A percentile compares a stretch with the other conserved stretches of the same genome.
phyloP scores from a whole-genome alignment of 2,888 invertebrate genomes.

The Thysanoteuthis rhombus region DNA sequence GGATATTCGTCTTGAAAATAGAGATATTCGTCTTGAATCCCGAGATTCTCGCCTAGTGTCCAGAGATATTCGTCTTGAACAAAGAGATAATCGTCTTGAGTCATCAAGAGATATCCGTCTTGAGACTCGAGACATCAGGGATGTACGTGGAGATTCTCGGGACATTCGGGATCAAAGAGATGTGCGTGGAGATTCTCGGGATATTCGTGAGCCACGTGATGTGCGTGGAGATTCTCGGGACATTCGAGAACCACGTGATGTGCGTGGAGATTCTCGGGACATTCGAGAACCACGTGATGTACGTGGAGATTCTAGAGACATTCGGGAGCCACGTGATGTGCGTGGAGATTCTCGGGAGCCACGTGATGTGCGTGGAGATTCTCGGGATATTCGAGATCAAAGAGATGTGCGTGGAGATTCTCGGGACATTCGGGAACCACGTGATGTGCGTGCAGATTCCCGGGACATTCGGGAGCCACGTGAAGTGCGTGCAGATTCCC shows the following conservation, averaged over 20 bases:
- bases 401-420: not conserved
- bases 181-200: not conserved
- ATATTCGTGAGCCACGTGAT: constrained; percentile 1
- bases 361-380: constrained; percentile 31
- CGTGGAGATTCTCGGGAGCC: constrained; percentile 24
- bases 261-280: constrained; percentile 25
- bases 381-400: constrained; percentile 1
- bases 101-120: constrained; percentile 25
- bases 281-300: constrained; percentile 27
- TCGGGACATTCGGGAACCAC: not conserved
- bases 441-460: not conserved
- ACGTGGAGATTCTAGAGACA: constrained; percentile 20
- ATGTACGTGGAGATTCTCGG: constrained; percentile 14
- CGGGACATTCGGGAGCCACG: not conserved
- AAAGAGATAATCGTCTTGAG: constrained; percentile 15
- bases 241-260: constrained; percentile 30
- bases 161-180: constrained; percentile 17
- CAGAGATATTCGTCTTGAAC: constrained; percentile 23
- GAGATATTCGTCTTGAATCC: constrained; percentile 14
- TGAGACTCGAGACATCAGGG: constrained; percentile 23
- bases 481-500: not conserved
- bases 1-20: not conserved
- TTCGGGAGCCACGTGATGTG: constrained; percentile 17
- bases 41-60: constrained; percentile 17
- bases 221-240: constrained; percentile 20